Base-by-base conservation (phyloP, 2,888 invertebrate species). In the Sisyra terminalis region DNA sequence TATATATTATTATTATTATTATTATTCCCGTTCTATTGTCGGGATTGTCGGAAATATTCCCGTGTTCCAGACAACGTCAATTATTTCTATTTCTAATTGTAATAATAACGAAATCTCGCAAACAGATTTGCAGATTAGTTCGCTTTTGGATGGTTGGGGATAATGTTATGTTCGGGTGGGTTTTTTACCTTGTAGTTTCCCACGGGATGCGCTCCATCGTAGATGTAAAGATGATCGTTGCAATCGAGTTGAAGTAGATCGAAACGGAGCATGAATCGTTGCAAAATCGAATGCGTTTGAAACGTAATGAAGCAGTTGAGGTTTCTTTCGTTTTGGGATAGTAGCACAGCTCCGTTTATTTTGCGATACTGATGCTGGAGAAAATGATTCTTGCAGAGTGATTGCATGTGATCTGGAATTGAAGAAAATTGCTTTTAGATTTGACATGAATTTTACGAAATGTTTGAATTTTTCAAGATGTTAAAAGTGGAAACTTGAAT, bases 181-280 rank as follows among this genome's bases (percentile, higher is more conserved):
- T 24, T 24, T 3, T 24, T 24, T 7, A 90, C 90, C 83, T 89
- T 89, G 53, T 83, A 83, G 52, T 77, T 78, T 42, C 85, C 83
- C 38, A 85, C 87, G 39, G 86, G 85, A 58, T 90, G 89, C 11
- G 89, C 89, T 2, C 90, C 90, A 64, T 92, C 92, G 60, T 86
- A 92, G 57, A 92, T 85, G 57, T 80, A 85, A 43, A 92, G 77
- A 63, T 89, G 89, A 65, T 92, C 92, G 60, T 90, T 90, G 67
- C 92, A 92, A 66, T 92, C 92, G 48, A 92, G 71, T 62, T 88
- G 86, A 54, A 92, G 72, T 62, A 84, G 75, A 60, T 92, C 90
- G 65, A 92, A 92, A 56, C 90, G 78, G 55, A 92, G 74, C 87
- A 92, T 90, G 65, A 92, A 92, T 53, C 88, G 73, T 67, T 92